Conservation (phyloP, 1,140 invertebrate genomes). For the Coenobita brevimanus region DNA sequence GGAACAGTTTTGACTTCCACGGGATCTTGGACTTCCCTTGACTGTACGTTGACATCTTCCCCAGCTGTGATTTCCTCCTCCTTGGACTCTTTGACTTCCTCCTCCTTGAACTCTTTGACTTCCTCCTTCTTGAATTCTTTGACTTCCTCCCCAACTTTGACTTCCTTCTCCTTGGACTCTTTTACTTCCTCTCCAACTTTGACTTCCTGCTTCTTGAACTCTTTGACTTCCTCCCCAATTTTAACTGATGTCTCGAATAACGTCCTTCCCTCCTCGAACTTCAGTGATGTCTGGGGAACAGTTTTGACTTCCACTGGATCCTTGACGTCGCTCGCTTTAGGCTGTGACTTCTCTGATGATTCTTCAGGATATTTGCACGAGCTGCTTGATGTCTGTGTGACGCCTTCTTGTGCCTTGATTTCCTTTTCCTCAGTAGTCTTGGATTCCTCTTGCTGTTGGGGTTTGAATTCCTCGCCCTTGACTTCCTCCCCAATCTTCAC, state of each 20-base stretch:
- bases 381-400: no score
- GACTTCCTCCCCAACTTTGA: conserved; percentile 17
- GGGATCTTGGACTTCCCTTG: background rate
- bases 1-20: conserved; percentile 8
- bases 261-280: background rate
- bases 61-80: no score
- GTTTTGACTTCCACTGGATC: background rate
- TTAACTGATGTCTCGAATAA: background rate
- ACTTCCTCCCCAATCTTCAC: conserved; percentile 24
- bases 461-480: background rate
- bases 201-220: no score
- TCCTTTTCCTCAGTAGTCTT: no score
- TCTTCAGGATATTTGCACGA: no score
- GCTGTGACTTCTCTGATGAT: background rate
- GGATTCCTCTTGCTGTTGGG: no score
- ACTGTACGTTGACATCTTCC: no score
- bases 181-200: background rate
- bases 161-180: background rate
- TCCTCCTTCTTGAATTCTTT: no score
- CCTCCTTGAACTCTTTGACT: background rate
- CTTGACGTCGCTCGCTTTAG: background rate
- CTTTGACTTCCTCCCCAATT: background rate
- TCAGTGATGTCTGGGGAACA: background rate
- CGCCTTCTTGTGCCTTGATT: no score
- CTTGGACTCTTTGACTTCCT: no score